These are phyloP conservation scores for Lamproptera curius DNA, from an alignment of 2,888 invertebrate species.

Conservation along the genomic window DNA sequence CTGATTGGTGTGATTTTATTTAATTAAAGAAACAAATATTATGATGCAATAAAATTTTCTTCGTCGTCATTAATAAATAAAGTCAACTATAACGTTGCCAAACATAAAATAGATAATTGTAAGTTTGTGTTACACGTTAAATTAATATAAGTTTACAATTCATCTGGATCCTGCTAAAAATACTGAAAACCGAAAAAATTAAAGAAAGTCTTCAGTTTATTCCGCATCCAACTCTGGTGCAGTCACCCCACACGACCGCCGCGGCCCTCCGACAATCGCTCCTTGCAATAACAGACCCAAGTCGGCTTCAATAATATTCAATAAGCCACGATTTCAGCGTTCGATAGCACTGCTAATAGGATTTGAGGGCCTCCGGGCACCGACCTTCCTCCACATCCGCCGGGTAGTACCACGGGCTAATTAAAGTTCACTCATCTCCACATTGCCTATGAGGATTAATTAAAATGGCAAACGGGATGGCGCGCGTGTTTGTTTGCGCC, in stretches of 20 bases:
- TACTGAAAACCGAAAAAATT: no score
- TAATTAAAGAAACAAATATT: no score
- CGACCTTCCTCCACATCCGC: constrained; percentile 4
- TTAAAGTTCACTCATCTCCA: constrained; percentile 23
- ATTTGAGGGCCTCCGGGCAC: constrained; percentile 26
- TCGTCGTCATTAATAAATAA: no score
- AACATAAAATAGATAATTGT: no score
- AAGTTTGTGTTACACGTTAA: no score
- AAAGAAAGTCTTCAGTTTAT: no score
- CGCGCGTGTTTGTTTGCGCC: constrained; percentile 5
- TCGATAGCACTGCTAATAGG: constrained; percentile 34
- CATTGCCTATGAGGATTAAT: constrained; percentile 15
- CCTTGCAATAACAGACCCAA: constrained; percentile 23
- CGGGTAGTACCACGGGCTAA: constrained; percentile 16
- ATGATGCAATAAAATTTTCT: no score
- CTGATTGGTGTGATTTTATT: no score
- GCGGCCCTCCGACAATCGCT: constrained; percentile 20
- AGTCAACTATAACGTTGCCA: no score
- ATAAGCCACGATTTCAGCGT: constrained; percentile 34
- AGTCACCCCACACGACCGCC: constrained; percentile 12
- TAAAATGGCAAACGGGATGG: constrained; percentile 8
- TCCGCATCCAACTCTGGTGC: no score
- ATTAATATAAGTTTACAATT: no score
- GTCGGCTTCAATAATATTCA: constrained; percentile 28
- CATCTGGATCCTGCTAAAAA: no score